Evolutionary conservation across 2,113 vertebrate genomes (phyloP).

Genomic region (Tautogolabrus adspersus): DNA sequence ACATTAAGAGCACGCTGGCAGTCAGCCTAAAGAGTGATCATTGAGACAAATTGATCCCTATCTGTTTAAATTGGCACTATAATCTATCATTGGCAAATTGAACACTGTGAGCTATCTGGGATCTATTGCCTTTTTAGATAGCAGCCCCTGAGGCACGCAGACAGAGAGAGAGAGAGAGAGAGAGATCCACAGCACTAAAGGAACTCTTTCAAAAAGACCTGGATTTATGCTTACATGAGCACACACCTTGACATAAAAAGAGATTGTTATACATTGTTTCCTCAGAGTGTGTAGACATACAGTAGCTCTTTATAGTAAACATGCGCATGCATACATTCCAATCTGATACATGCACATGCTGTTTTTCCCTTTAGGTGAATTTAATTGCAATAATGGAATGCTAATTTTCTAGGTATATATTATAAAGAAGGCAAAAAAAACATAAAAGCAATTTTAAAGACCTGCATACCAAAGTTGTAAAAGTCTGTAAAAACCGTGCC

Average conservation of each 20-base stretch:
- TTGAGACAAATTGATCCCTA: conserved; percentile 99
- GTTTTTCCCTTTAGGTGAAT: not conserved
- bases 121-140: conserved; percentile 90
- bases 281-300: not conserved
- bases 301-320: not conserved
- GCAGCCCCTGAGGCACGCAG: conserved; percentile 88
- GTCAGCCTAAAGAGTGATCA: conserved; percentile 96
- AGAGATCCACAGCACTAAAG: conserved; percentile 82
- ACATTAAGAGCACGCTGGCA: conserved; percentile 86
- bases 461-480: not conserved
- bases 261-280: not conserved
- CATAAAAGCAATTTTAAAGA: not conserved
- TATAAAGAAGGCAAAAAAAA: conserved; percentile 1
- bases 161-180: conserved; percentile 85
- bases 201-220: conserved; percentile 58
- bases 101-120: conserved; percentile 94
- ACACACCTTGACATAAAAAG: not conserved
- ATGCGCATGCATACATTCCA: not conserved
- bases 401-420: conserved; percentile 1
- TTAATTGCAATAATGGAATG: conserved; percentile 14
- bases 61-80: conserved; percentile 97
- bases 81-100: conserved; percentile 97
- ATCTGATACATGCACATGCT: not conserved
- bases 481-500: not conserved
- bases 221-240: conserved; percentile 23